Conservation (phyloP, 2,797 vertebrate species). For the Pangasius djambal region DNA sequence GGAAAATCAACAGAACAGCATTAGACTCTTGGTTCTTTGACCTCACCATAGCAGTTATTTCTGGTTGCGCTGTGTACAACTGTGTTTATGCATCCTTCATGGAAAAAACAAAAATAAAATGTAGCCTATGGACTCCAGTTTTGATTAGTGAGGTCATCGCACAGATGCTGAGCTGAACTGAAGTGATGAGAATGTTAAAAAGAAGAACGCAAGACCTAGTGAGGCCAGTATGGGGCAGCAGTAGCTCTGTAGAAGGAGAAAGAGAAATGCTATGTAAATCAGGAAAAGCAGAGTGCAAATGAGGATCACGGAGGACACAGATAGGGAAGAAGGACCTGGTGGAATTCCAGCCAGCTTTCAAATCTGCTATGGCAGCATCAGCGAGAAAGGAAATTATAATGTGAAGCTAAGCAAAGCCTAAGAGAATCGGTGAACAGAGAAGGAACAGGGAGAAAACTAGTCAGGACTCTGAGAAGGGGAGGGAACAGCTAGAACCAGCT, state of each 20-base stretch:
- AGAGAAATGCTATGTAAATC: conserved; percentile 33
- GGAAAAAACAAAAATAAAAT: background rate
- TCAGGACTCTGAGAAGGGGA: background rate
- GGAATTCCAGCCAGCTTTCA: conserved; percentile 29
- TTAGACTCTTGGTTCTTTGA: background rate
- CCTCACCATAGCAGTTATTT: background rate
- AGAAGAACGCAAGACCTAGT: background rate
- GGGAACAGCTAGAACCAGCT: conserved; percentile 7
- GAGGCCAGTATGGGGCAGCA: conserved; percentile 23
- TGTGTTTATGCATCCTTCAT: background rate
- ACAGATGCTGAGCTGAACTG: background rate
- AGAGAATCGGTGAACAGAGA: background rate
- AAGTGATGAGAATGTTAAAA: conserved; percentile 1
- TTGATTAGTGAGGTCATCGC: background rate
- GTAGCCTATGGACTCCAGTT: background rate
- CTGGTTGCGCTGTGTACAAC: background rate
- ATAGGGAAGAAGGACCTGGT: conserved; percentile 11
- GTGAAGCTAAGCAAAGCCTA: background rate
- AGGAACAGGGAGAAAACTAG: background rate
- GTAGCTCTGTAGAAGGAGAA: conserved; percentile 9
- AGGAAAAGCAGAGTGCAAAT: conserved; percentile 35
- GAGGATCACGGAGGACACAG: conserved; percentile 10
- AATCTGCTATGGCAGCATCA: conserved; percentile 32
- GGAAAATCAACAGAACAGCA: conserved; percentile 5
- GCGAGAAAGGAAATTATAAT: background rate